A percentile compares a stretch with the other conserved stretches of the same genome.
These are phyloP conservation scores for Charadrius vociferus DNA, from an alignment of 2,113 vertebrate species.

Conservation along the genomic window DNA sequence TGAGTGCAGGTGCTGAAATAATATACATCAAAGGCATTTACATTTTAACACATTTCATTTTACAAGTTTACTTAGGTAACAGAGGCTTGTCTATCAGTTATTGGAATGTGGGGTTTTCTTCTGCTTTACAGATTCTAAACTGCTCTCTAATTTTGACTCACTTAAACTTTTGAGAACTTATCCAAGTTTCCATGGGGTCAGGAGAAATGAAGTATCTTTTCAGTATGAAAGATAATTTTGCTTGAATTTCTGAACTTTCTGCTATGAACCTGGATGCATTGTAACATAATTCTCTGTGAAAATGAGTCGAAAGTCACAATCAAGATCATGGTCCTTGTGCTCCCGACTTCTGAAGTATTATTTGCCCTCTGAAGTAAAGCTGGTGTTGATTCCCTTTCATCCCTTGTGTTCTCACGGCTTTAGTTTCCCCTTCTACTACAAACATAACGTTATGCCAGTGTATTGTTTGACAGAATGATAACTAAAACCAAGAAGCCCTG, in stretches of 20 bases:
- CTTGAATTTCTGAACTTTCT: neutral
- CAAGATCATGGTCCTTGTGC: neutral
- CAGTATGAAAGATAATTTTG: neutral
- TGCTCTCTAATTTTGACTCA: neutral
- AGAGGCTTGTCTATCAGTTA: neutral
- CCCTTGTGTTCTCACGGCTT: neutral
- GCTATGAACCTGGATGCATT: neutral
- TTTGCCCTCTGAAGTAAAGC: neutral
- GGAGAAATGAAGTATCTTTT: neutral
- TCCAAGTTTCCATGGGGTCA: neutral
- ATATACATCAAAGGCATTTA: neutral
- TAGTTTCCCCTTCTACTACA: neutral
- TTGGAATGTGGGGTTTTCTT: neutral
- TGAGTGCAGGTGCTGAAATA: neutral
- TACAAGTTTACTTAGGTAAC: neutral
- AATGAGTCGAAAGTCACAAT: neutral
- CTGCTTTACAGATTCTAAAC: neutral
- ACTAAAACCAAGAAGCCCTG: neutral
- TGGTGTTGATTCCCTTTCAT: neutral
- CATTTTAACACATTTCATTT: neutral
- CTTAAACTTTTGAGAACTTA: neutral
- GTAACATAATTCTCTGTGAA: neutral
- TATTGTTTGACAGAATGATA: neutral
- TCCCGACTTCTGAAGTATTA: neutral
- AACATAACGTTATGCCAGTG: neutral